Percentiles rank a stretch among this genome's conserved stretches.
Conservation (phyloP, 2,888 invertebrate genomes). For the Drosophila rellima region DNA sequence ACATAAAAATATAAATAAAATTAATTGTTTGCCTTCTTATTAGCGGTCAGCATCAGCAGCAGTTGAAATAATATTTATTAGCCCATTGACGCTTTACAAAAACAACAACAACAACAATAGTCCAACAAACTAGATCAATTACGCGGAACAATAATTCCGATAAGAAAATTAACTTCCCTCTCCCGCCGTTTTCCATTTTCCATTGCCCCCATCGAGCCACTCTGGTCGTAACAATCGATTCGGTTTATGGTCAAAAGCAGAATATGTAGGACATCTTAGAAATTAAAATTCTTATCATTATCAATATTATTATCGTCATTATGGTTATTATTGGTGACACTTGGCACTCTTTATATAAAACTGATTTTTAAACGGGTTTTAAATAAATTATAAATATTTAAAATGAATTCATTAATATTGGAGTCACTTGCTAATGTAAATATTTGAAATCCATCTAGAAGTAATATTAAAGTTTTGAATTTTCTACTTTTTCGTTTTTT, state of each 20-base stretch:
- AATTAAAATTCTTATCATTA: constrained; percentile 38
- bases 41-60: constrained; percentile 60
- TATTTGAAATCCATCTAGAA: no score
- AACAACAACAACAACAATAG: constrained; percentile 1
- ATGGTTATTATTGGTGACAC: constrained; percentile 2
- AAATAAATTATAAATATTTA: no score
- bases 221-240: constrained; percentile 18
- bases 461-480: no score
- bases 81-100: constrained; percentile 8
- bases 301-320: constrained; percentile 17
- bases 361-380: neutral
- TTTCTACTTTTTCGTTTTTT: no score
- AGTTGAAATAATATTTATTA: constrained; percentile 70
- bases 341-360: constrained; percentile 1
- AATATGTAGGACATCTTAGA: constrained; percentile 25
- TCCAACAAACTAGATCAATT: constrained; percentile 68
- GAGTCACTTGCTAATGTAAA: no score
- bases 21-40: constrained; percentile 55
- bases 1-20: constrained; percentile 1
- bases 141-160: constrained; percentile 59
- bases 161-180: constrained; percentile 48
- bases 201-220: neutral
- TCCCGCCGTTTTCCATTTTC: neutral
- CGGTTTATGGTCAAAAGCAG: constrained; percentile 25
- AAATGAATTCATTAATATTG: no score